Evolutionary conservation across 1,140 invertebrate species (phyloP).

Genomic region (Radopholus similis): DNA sequence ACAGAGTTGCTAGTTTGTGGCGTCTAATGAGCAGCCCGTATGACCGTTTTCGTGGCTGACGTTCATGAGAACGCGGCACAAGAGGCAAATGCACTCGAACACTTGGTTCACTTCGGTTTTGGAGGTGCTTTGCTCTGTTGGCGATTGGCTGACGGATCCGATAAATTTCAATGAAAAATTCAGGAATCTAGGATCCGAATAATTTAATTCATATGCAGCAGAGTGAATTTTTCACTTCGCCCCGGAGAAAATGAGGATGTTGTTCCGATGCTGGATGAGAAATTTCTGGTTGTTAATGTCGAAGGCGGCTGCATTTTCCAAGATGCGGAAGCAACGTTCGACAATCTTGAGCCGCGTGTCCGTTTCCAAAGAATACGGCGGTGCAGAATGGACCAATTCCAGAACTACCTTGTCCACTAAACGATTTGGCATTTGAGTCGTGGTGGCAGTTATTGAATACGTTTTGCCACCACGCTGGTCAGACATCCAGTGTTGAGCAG

Average conservation of each 20-base stretch:
- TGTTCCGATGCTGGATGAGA: conserved; percentile 31
- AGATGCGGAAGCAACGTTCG: conserved; percentile 40
- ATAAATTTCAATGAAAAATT: conserved; percentile 13
- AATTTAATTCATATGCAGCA: background rate
- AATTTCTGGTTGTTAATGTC: conserved; percentile 38
- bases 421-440: conserved; percentile 6
- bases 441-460: conserved; percentile 15
- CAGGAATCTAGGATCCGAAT: conserved; percentile 8
- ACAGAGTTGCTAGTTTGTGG: too few relatives aligned
- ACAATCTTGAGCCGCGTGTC: conserved; percentile 30
- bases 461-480: conserved; percentile 39
- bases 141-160: background rate
- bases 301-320: conserved; percentile 38
- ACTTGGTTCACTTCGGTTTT: conserved; percentile 21
- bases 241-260: conserved; percentile 24
- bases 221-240: conserved; percentile 26
- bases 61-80: conserved; percentile 38
- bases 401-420: conserved; percentile 40
- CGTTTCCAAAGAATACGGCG: background rate
- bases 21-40: too few relatives aligned
- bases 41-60: conserved; percentile 36
- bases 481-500: conserved; percentile 33
- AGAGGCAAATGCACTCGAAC: conserved; percentile 35
- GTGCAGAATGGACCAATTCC: conserved; percentile 12
- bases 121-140: background rate